A percentile compares a stretch with the other conserved stretches of the same genome.
These are phyloP conservation scores for Drosophila gunungcola DNA, from an alignment of 1,140 invertebrate genomes.

Conservation along the genomic window DNA sequence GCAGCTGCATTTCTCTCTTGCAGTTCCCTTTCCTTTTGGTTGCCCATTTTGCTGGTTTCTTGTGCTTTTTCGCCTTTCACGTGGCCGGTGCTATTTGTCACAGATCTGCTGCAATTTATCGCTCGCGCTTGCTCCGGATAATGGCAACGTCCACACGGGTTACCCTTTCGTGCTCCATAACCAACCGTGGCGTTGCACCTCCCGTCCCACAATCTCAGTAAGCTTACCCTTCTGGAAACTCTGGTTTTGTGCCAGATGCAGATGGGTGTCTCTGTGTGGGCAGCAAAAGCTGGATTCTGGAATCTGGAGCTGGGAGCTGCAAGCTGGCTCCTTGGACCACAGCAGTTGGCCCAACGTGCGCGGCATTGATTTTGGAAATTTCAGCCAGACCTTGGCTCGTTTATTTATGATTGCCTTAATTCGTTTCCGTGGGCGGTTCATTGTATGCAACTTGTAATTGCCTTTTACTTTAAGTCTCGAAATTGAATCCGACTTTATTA, in stretches of 20 bases:
- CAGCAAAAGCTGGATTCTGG: slow-evolving; percentile 15
- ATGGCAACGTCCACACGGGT: slow-evolving; percentile 50
- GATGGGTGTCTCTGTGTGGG: slow-evolving; percentile 47
- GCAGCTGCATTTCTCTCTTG: slow-evolving; percentile 15
- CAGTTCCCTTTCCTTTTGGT: neutral
- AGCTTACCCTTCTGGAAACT: slow-evolving; percentile 21
- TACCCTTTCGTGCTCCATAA: slow-evolving; percentile 60
- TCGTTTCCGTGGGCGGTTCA: slow-evolving; percentile 46
- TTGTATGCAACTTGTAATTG: slow-evolving; percentile 45
- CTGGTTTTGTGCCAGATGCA: slow-evolving; percentile 33
- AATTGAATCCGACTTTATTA: slow-evolving; percentile 39
- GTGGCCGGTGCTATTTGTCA: slow-evolving; percentile 52
- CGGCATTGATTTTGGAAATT: slow-evolving; percentile 48
- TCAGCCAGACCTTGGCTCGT: slow-evolving; percentile 46
- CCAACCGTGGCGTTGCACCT: slow-evolving; percentile 26
- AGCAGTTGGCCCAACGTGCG: slow-evolving; percentile 27
- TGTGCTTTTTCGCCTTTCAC: slow-evolving; percentile 39
- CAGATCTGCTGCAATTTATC: slow-evolving; percentile 56
- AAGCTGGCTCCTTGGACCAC: too few relatives aligned
- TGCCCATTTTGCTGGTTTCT: slow-evolving; percentile 4
- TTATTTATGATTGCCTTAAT: slow-evolving; percentile 60
- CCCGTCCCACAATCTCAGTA: neutral
- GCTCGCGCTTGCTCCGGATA: slow-evolving; percentile 35
- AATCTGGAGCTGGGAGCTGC: slow-evolving; percentile 4
- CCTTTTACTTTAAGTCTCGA: slow-evolving; percentile 12